A percentile compares a stretch with the other conserved stretches of the same genome.
Conservation (phyloP, 2,888 invertebrate genomes). For the Epinotia ramella region DNA sequence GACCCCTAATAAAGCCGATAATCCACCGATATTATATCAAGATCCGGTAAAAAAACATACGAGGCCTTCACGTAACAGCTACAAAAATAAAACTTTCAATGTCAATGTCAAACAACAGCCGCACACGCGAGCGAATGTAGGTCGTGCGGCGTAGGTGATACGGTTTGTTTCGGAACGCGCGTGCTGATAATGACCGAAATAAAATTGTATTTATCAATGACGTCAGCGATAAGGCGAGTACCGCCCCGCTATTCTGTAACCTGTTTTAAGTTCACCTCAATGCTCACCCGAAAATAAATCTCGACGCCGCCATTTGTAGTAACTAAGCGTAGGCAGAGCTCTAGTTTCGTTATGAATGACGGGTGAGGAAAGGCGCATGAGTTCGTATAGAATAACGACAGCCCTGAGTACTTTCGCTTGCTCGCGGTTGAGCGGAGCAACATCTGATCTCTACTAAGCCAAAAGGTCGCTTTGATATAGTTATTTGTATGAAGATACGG, state of each 20-base stretch:
- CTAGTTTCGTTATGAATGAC: no score
- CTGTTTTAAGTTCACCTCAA: no score
- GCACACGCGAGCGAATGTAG: conserved; percentile 16
- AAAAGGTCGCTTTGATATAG: no score
- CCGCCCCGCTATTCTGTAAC: no score
- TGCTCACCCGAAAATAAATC: no score
- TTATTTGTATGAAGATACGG: not conserved
- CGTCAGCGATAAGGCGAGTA: conserved; percentile 28
- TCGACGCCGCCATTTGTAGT: no score
- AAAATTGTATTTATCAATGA: conserved; percentile 36
- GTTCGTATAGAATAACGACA: no score
- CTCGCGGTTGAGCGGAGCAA: not conserved
- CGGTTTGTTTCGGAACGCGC: not conserved
- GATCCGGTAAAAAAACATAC: conserved; percentile 32
- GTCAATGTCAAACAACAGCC: conserved; percentile 44
- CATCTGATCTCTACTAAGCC: not conserved
- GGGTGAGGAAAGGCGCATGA: no score
- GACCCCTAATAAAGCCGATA: conserved; percentile 38
- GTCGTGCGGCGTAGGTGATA: conserved; percentile 13
- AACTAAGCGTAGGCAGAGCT: no score
- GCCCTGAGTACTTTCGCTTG: conserved; percentile 33
- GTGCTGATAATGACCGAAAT: conserved; percentile 19
- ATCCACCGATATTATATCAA: conserved; percentile 39
- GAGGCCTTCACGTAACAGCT: conserved; percentile 18
- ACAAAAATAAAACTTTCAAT: conserved; percentile 43